These are phyloP conservation scores for Sarcophaga variegata DNA, from an alignment of 2,888 invertebrate genomes.

Conservation along the genomic window DNA sequence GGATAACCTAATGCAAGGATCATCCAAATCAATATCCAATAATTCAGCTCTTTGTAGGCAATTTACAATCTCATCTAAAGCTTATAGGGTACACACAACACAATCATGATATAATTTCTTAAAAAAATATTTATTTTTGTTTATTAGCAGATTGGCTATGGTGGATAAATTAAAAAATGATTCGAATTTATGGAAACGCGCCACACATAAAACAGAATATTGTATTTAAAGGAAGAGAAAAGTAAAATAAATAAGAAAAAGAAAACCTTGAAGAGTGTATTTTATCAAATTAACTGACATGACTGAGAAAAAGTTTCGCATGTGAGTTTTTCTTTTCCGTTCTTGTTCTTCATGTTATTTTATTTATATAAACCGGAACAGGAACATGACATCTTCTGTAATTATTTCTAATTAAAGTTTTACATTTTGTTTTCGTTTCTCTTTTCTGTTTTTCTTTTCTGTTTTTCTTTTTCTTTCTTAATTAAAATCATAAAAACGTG, in stretches of 20 bases:
- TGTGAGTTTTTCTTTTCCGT: background rate
- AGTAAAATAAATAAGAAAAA: background rate
- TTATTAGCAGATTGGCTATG: no score
- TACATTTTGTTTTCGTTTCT: background rate
- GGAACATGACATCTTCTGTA: conserved; percentile 54
- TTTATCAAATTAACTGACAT: conserved; percentile 54
- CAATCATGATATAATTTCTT: no score
- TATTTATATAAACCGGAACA: conserved; percentile 26
- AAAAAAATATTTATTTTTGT: no score
- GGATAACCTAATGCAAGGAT: no score
- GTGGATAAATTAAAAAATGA: background rate
- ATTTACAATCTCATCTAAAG: no score
- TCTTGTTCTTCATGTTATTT: conserved; percentile 16
- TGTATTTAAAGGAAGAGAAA: background rate
- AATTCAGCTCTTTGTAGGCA: no score
- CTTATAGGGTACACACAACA: no score
- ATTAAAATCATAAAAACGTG: conserved; percentile 56
- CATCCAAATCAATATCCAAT: no score
- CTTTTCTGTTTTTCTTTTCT: conserved; percentile 3
- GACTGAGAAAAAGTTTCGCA: background rate
- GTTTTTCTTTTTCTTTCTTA: conserved; percentile 9
- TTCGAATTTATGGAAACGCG: no score
- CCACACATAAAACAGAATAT: background rate
- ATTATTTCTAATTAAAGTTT: conserved; percentile 65
- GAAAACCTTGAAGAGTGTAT: conserved; percentile 13